phyloP scores from a whole-genome alignment of 92 coral and sea anemone genomes.

The Heliopora coerulea region DNA sequence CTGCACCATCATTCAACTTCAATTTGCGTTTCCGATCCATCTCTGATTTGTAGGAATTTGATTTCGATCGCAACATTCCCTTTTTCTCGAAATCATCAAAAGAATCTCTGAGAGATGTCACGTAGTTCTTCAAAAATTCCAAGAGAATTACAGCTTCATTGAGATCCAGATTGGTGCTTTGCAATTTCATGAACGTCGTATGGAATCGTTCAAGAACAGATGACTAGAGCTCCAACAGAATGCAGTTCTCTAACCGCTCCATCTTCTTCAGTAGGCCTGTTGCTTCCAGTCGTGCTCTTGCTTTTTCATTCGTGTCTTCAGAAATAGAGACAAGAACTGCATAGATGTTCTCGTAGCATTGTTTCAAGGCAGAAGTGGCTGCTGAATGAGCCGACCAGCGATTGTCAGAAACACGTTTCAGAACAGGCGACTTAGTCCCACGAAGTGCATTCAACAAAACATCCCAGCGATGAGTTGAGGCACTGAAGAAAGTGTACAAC shows the following conservation, averaged over 20 bases:
- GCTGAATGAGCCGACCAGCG: conserved; percentile 37
- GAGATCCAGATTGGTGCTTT: conserved; percentile 35
- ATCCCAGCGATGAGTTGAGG: conserved; percentile 40
- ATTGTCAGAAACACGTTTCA: conserved; percentile 30
- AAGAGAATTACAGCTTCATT: conserved; percentile 25
- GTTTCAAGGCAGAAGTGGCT: conserved; percentile 27
- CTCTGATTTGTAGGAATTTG: conserved; percentile 7
- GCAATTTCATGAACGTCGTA: conserved; percentile 29
- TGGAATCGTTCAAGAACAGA: conserved; percentile 33
- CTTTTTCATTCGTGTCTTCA: conserved; percentile 20
- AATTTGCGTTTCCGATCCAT: conserved; percentile 9
- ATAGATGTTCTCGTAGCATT: conserved; percentile 9
- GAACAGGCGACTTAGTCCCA: conserved; percentile 15
- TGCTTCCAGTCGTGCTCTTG: conserved; percentile 23
- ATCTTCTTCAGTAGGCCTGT: conserved; percentile 1
- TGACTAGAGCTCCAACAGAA: conserved; percentile 36
- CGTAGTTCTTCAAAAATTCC: conserved; percentile 12
- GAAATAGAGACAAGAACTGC: conserved; percentile 23
- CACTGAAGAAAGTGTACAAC: conserved; percentile 38
- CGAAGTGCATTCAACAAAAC: conserved; percentile 34
- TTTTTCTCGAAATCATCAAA: conserved; percentile 33
- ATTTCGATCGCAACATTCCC: conserved; percentile 25
- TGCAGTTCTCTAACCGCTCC: neutral
- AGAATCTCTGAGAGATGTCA: conserved; percentile 25
- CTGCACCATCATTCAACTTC: conserved; percentile 25